phyloP scores from a whole-genome alignment of 2,797 vertebrate species.

The Pristis pectinata region DNA sequence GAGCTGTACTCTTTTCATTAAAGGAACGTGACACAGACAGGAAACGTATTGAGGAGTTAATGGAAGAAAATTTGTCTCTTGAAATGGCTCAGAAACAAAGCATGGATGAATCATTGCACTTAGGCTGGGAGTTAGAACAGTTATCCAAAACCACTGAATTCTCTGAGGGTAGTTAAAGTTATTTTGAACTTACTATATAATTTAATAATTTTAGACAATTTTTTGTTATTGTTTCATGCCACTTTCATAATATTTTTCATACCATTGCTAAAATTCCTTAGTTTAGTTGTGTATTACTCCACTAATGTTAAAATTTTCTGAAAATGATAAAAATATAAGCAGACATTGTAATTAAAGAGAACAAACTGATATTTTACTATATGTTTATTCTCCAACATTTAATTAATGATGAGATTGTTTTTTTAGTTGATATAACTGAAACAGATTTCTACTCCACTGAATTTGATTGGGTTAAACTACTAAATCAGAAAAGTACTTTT shows the following conservation, averaged over 20 bases:
- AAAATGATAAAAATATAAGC: background rate
- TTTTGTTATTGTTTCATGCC: background rate
- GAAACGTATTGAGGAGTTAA: conserved; percentile 87
- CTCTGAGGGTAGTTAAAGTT: conserved; percentile 67
- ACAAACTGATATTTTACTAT: no score
- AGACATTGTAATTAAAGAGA: background rate
- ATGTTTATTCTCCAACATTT: no score
- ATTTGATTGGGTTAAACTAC: background rate
- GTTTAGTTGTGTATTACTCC: conserved; percentile 29
- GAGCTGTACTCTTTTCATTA: background rate
- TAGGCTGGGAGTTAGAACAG: conserved; percentile 96
- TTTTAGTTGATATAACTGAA: background rate
- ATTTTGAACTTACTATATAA: background rate
- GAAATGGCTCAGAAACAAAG: conserved; percentile 99
- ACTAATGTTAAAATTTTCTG: conserved; percentile 29
- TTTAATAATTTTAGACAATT: background rate
- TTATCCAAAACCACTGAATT: conserved; percentile 86
- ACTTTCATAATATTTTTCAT: background rate
- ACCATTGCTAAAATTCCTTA: background rate
- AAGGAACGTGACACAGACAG: conserved; percentile 90
- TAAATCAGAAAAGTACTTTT: background rate
- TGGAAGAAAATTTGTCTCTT: conserved; percentile 92
- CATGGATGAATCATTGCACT: conserved; percentile 94
- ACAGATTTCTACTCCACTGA: background rate
- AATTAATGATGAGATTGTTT: no score